These are phyloP conservation scores for Meleagris gallopavo DNA, from an alignment of 2,113 vertebrate species.

Conservation along the genomic window DNA sequence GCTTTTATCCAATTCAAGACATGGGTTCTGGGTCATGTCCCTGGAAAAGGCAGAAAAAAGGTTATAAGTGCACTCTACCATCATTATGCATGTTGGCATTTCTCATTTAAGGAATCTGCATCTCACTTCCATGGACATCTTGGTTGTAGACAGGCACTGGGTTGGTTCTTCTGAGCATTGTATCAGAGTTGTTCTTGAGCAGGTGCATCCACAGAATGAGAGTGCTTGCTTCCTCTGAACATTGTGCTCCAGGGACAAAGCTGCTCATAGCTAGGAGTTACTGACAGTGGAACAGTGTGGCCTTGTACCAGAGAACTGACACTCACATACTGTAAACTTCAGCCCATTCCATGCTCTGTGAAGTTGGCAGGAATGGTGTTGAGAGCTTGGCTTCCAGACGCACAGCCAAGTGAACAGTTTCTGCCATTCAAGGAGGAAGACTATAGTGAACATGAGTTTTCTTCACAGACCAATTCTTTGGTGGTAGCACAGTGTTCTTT, in stretches of 20 bases:
- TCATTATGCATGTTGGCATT: not conserved
- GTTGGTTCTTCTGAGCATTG: not conserved
- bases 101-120: not conserved
- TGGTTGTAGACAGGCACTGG: not conserved
- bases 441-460: not conserved
- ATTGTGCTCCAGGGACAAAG: not conserved
- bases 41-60: not conserved
- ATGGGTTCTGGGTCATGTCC: not conserved
- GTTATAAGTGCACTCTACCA: accelerated
- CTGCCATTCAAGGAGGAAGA: not conserved
- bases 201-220: not conserved
- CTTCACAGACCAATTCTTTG: not conserved
- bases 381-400: not conserved
- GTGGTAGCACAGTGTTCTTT: not conserved
- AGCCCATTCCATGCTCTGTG: not conserved
- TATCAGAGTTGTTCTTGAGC: not conserved
- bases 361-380: not conserved
- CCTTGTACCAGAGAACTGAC: not conserved
- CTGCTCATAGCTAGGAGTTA: not conserved
- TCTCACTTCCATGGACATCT: not conserved
- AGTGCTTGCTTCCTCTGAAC: not conserved
- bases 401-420: not conserved
- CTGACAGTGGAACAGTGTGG: not conserved
- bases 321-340: not conserved
- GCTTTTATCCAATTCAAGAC: not conserved